Evolutionary conservation across 2,797 vertebrate species (phyloP), one percentile per base, ranked within the genome.

Genomic region (Eurystomus glaucurus): DNA sequence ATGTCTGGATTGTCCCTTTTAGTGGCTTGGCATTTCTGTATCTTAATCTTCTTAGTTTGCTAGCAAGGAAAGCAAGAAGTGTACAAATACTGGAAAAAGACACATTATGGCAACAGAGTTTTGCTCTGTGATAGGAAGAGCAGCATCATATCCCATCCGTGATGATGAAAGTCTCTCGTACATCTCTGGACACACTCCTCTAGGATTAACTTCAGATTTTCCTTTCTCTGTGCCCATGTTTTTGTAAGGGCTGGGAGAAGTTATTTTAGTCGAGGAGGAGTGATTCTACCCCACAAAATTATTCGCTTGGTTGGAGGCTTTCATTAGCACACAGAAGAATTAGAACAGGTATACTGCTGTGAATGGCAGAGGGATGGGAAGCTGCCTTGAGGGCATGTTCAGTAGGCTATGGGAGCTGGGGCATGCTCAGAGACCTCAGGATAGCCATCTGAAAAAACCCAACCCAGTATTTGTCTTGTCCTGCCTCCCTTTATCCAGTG

Each of bases 11-110:
- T 71, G 69, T 90, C 39, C 69, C 62, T 95, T 82, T 79, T 82
- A 80, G 84, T 3, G 2, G n/a, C 65, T 91, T 96, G 94, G 75
- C 37, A 64, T 96, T 97, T 97, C 82, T 88, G 69, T 89, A 81
- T 97, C 95, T 90, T 94, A 74, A 87, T 93, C 68, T 33, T 75
- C 51, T n/a, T 48, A 50, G 72, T 66, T 94, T 94, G 68, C 86
- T 90, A 70, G 33, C 39, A 80, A 78, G 90, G 88, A 93, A 83
- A 85, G 48, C 81, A 80, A 80, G 22, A 48, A 81, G 82, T n/a
- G 64, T 85, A 81, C n/a, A 31, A 81, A n/a, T 75, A 64, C 19
- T 35, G 29, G 29, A 29, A 83, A 90, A 94, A 72, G 68, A 39
- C 41, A 75, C 8, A 1, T 89, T 31, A 68, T 31, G 33, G 58